Evolutionary conservation across 2,797 vertebrate species (phyloP).

Genomic region (Parambassis ranga): DNA sequence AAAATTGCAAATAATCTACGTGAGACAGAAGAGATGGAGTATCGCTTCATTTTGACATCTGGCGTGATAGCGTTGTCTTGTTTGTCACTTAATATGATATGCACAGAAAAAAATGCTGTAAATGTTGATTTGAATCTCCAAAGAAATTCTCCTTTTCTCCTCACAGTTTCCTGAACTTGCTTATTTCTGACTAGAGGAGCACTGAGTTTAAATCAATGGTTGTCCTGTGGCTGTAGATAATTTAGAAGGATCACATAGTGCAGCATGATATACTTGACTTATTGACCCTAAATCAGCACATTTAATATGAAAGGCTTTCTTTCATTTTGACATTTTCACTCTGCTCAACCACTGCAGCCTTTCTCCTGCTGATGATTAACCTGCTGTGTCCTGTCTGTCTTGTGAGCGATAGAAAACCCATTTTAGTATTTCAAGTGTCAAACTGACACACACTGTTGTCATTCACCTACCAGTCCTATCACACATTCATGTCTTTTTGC

Average conservation of each 20-base stretch:
- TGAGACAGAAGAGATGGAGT: constrained; percentile 45
- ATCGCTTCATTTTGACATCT: constrained; percentile 48
- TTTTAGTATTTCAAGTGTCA: constrained; percentile 20
- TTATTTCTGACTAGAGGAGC: neutral
- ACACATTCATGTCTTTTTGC: neutral
- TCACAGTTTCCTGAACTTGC: neutral
- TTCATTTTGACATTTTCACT: constrained; percentile 20
- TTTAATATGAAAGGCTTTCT: constrained; percentile 1
- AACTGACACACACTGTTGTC: constrained; percentile 9
- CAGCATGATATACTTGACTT: constrained; percentile 7
- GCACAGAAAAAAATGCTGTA: neutral
- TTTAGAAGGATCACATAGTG: neutral
- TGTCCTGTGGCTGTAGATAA: neutral
- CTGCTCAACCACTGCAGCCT: neutral
- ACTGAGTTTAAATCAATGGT: constrained; percentile 14
- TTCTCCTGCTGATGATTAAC: constrained; percentile 9
- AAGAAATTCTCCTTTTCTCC: constrained; percentile 2
- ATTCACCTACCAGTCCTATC: neutral
- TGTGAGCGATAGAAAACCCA: constrained; percentile 22
- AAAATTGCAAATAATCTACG: constrained; percentile 66
- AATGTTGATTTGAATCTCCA: constrained; percentile 25
- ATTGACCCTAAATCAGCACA: constrained; percentile 2
- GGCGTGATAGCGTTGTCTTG: constrained; percentile 46
- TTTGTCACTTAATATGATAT: constrained; percentile 51
- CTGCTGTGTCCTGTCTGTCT: constrained; percentile 17